phyloP scores from a whole-genome alignment of 2,797 vertebrate species.

The Argentina silus region DNA sequence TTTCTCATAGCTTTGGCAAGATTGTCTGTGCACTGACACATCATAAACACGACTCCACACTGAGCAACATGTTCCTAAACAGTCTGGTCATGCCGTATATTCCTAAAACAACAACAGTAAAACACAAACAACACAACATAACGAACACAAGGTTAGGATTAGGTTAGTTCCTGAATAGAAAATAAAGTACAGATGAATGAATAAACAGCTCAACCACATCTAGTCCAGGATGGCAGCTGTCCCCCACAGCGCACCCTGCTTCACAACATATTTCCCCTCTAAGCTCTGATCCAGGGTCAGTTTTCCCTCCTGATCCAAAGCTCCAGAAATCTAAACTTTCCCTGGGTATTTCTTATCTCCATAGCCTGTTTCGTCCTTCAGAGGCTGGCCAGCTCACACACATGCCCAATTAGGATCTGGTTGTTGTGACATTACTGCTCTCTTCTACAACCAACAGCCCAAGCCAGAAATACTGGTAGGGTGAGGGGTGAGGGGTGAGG shows the following conservation, averaged over 20 bases:
- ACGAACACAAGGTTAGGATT: not conserved
- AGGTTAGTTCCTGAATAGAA: not conserved
- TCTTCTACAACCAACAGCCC: constrained; percentile 54
- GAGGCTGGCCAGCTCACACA: constrained; percentile 19
- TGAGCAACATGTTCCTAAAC: not conserved
- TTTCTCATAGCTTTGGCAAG: not conserved
- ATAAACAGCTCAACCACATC: not conserved
- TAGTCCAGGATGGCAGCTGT: not conserved
- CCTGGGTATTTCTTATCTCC: not conserved
- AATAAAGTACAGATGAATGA: not conserved
- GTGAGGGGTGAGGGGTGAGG: constrained; percentile 28
- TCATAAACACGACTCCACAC: not conserved
- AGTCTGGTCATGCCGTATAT: not conserved
- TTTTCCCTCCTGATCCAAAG: not conserved
- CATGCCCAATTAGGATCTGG: constrained; percentile 55
- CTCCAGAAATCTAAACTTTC: not conserved
- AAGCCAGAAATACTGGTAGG: constrained; percentile 72
- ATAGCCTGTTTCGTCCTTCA: not conserved
- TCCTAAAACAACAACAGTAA: not conserved
- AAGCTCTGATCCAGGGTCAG: not conserved
- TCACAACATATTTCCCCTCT: not conserved
- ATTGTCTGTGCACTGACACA: not conserved
- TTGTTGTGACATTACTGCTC: constrained; percentile 56
- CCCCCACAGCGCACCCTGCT: not conserved
- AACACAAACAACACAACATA: not conserved